Evolutionary conservation across 2,797 vertebrate species (phyloP).

Genomic region (Martes flavigula): DNA sequence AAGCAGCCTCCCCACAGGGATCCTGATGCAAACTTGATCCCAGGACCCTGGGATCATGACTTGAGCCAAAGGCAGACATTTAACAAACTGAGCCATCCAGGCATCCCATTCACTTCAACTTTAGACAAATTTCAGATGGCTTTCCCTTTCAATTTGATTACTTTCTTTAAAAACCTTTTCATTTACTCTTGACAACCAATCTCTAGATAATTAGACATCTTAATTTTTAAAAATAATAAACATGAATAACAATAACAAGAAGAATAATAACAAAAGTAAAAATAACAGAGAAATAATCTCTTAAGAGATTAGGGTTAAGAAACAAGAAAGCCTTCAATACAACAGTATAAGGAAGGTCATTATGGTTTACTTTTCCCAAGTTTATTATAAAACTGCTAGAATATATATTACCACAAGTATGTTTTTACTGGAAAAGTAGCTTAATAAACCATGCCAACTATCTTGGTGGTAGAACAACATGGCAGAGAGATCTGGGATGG

Average conservation of each 20-base stretch:
- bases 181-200: background rate
- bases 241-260: background rate
- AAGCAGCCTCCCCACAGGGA: too few species aligned
- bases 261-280: background rate
- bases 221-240: constrained; percentile 5
- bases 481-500: background rate
- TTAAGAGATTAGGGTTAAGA: background rate
- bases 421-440: background rate
- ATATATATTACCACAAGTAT: background rate
- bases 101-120: background rate
- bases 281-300: background rate
- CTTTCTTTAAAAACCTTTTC: background rate
- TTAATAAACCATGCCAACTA: background rate
- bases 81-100: too few species aligned
- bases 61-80: too few species aligned
- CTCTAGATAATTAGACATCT: background rate
- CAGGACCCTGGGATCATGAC: too few species aligned
- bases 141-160: background rate
- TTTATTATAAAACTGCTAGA: background rate
- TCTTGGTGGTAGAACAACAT: background rate
- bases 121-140: background rate
- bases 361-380: background rate
- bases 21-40: too few species aligned
- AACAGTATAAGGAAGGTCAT: background rate
- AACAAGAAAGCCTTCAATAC: background rate